Conservation (phyloP, 2,888 invertebrate genomes). For the Marronus borbonicus region DNA sequence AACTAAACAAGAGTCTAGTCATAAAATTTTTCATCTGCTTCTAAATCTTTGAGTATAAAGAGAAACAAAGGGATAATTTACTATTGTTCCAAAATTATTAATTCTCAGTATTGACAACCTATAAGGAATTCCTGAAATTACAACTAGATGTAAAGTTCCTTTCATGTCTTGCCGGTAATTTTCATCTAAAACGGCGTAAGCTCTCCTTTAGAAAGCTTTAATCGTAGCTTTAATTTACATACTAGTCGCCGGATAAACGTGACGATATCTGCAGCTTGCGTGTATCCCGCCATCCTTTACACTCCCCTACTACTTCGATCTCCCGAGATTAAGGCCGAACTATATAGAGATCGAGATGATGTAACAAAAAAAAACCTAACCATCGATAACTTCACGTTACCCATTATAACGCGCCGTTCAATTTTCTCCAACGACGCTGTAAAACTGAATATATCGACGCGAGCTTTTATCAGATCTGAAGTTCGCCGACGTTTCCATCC, state of each 20-base stretch:
- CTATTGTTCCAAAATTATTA: too few relatives aligned
- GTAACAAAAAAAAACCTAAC: constrained; percentile 36
- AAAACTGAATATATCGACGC: constrained; percentile 56
- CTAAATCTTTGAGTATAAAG: too few relatives aligned
- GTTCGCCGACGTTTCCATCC: constrained; percentile 54
- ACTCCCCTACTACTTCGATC: neutral
- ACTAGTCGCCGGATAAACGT: constrained; percentile 2
- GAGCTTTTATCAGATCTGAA: constrained; percentile 58
- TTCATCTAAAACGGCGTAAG: neutral
- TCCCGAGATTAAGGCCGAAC: constrained; percentile 46
- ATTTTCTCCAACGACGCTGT: constrained; percentile 56
- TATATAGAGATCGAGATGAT: constrained; percentile 12
- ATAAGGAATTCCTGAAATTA: too few relatives aligned
- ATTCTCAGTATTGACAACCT: too few relatives aligned
- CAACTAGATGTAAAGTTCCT: neutral
- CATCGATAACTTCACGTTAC: constrained; percentile 49
- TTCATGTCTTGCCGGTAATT: neutral
- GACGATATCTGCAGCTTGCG: neutral
- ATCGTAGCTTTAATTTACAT: neutral
- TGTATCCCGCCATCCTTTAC: neutral
- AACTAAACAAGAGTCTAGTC: too few relatives aligned
- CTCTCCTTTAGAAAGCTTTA: constrained; percentile 2
- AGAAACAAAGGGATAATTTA: too few relatives aligned
- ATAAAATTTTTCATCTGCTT: too few relatives aligned
- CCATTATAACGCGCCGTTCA: constrained; percentile 53